Percentiles rank a stretch among this genome's conserved stretches.
phyloP scores from a whole-genome alignment of 2,888 invertebrate species.

The Lochmaea capreae region DNA sequence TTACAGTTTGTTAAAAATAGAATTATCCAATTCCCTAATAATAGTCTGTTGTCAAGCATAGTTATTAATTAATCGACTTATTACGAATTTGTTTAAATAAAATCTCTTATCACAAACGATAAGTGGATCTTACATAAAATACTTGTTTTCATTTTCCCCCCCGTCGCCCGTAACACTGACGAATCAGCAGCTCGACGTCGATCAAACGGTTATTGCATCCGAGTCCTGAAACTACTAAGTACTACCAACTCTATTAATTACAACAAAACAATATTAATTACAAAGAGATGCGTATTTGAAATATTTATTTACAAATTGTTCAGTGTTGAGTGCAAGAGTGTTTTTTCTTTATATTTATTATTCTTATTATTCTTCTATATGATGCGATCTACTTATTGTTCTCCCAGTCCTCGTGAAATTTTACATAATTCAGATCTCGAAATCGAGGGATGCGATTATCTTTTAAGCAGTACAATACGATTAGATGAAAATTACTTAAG shows the following conservation, averaged over 20 bases:
- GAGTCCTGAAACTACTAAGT: neutral
- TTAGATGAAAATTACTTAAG: conserved; percentile 73
- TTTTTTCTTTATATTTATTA: neutral
- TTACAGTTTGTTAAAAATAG: too few species aligned
- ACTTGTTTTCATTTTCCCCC: neutral
- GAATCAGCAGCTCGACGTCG: neutral
- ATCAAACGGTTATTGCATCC: neutral
- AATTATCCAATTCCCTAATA: neutral
- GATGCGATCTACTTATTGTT: conserved; percentile 57
- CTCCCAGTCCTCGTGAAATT: conserved; percentile 59
- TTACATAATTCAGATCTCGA: conserved; percentile 65
- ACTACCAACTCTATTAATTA: too few species aligned
- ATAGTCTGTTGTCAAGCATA: conserved; percentile 1
- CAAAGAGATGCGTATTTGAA: too few species aligned
- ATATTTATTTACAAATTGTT: conserved; percentile 12
- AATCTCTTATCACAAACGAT: conserved; percentile 36
- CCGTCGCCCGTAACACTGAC: neutral
- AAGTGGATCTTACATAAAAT: conserved; percentile 40
- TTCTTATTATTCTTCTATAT: neutral
- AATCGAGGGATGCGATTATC: conserved; percentile 73
- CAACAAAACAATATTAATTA: too few species aligned
- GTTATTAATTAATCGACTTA: neutral
- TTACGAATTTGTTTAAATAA: conserved; percentile 20
- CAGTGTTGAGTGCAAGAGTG: conserved; percentile 16
- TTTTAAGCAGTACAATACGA: conserved; percentile 73